These are phyloP conservation scores for Willowsia nigromaculata DNA, from an alignment of 2,888 invertebrate species.

Conservation along the genomic window DNA sequence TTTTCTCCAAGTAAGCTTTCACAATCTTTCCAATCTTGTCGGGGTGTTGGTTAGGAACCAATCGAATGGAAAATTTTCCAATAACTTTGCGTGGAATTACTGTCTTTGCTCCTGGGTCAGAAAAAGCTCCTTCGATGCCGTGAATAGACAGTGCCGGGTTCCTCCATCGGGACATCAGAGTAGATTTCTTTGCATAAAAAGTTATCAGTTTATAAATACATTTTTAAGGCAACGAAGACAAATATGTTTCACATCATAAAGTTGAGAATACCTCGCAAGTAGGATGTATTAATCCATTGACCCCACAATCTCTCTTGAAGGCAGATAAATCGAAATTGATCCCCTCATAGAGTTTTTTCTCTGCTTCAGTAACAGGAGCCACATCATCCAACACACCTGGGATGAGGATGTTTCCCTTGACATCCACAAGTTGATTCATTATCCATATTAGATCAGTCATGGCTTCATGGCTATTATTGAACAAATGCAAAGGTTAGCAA, in stretches of 20 bases:
- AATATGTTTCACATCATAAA: not conserved
- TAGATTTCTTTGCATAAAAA: conserved; percentile 80
- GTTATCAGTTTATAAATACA: not conserved
- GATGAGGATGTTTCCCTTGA: conserved; percentile 91
- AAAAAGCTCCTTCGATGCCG: conserved; percentile 97
- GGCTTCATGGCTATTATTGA: conserved; percentile 72
- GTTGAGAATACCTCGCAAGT: conserved; percentile 60
- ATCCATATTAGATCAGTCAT: conserved; percentile 95
- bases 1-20: conserved; percentile 86
- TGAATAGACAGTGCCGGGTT: conserved; percentile 96
- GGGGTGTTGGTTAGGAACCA: conserved; percentile 93
- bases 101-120: conserved; percentile 95
- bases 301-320: conserved; percentile 70
- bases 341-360: conserved; percentile 87
- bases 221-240: not conserved
- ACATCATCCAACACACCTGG: conserved; percentile 88
- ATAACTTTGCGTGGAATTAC: conserved; percentile 96
- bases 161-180: conserved; percentile 97
- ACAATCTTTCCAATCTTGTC: conserved; percentile 91
- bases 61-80: conserved; percentile 97
- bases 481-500: not conserved
- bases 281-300: conserved; percentile 68
- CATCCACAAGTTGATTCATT: conserved; percentile 90
- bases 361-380: conserved; percentile 86
- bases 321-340: conserved; percentile 86